A percentile compares a stretch with the other conserved stretches of the same genome.
Conservation (phyloP, 2,113 vertebrate genomes). For the Peromyscus maniculatus region DNA sequence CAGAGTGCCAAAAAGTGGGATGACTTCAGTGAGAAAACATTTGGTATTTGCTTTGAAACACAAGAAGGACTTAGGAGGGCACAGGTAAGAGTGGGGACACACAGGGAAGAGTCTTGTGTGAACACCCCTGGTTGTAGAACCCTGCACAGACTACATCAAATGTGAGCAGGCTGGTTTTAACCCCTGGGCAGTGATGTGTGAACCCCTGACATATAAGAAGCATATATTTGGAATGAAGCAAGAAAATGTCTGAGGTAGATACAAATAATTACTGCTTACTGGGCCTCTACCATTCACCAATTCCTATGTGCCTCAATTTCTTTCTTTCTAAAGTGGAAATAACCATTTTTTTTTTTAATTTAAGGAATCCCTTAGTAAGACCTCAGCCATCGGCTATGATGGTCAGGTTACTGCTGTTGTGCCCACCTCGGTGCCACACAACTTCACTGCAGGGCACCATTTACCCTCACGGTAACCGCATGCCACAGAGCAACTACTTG, state of each 20-base stretch:
- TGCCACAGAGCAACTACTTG: neutral
- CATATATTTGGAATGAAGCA: conserved; percentile 45
- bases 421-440: neutral
- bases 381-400: neutral
- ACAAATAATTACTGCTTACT: neutral
- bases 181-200: neutral
- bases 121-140: neutral
- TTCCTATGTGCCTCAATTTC: neutral
- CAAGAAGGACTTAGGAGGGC: neutral
- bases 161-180: neutral
- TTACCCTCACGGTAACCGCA: neutral
- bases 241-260: conserved; percentile 6
- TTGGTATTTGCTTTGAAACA: conserved; percentile 24
- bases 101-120: conserved; percentile 18
- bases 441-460: neutral
- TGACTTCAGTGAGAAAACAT: neutral
- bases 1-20: neutral
- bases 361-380: neutral
- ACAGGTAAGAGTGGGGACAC: neutral
- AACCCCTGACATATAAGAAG: neutral
- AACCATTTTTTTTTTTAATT: conserved; percentile 6
- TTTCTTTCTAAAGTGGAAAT: neutral
- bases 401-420: neutral
- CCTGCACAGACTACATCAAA: neutral
- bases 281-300: neutral